Evolutionary conservation across 2,888 invertebrate genomes (phyloP), one percentile per base, ranked within the genome.

Genomic region (Pterostichus niger): DNA sequence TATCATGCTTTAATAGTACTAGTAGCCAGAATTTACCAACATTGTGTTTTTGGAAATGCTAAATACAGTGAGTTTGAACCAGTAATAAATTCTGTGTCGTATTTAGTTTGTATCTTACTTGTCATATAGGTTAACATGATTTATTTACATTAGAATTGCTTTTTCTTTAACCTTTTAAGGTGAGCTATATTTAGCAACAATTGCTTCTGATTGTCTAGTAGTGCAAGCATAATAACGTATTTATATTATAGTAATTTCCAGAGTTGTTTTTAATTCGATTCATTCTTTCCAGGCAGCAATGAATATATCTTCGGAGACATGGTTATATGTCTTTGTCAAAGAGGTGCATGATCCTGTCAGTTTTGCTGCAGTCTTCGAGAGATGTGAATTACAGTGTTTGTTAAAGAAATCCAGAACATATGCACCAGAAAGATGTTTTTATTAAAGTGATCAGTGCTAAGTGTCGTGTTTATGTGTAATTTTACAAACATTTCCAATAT

Each of bases 101-200:
- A 68, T 64, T 64, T 52, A 33, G 46, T 79, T 64, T 31, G 79
- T 64, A 17, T 64, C 64, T 13, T 10, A 17, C 61, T 33, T 82
- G 75, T 82, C 82, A 82, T 56, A 61, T 82, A 82, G 82, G 82
- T 82, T 82, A 82, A 82, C 73, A 75, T 82, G 75, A 82, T 82
- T 82, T 82, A 82, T 82, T 82, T 82, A 82, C 75, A 75, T 82
- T 82, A 31, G 59, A 75, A 75, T 75, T 75, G 82, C 75, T 82
- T 82, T 82, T 82, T 81, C 73, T 82, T 80, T 82, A 75, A 75
- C 82, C 82, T 82, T 82, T 82, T 82, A 82, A 82, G 82, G 82
- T 82, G 82, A 82, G 82, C 75, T 82, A 82, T 59, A 82, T 82
- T 75, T 82, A 82, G 82, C 64, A 75, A 61, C 73, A 82, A 75